Base-by-base conservation (phyloP, 2,888 invertebrate genomes). In the Silvanus unidentatus region DNA sequence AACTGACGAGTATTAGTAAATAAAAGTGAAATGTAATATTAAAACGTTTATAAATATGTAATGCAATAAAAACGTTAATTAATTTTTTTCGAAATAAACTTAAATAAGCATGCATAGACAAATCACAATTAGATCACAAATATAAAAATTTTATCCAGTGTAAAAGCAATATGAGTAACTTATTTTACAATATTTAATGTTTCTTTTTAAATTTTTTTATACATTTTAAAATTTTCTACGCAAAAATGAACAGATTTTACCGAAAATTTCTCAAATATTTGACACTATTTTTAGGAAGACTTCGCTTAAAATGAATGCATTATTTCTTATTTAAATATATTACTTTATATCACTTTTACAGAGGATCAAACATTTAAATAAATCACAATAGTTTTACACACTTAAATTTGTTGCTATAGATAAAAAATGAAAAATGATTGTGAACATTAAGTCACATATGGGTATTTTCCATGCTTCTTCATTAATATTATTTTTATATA, bases 371-470 rank as follows among this genome's bases (percentile, higher is more conserved):
- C 22, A 22, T 22, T 22, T 5, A 22, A 22, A 22, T 22, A 22
- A 22, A 22, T 22, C 22, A 22, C 22, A 22, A 22, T 22, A 22
- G 8, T 8, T 22, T 22, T 22, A 22, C 8, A 22, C 22, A 22
- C 22, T 22, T 37, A 12, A 6, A 35, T 37, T 15, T 15, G 13
- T 37, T 32, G 32, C 37, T 13, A n/a, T n/a, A 37, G 15, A 9
- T 16, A 9, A 45, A 16, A 52, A 50, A 43, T 42, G 32, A 53
- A 52, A n/a, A 49, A 53, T 60, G 58, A 59, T 60, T 60, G 59
- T 60, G 56, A 58, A 58, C 53, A 41, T 51, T 56, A 58, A 57
- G 57, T 59, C 59, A 59, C 58, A 54, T 57, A 47, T 42, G 56
- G 56, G 56, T 58, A 52, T 36, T 49, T 50, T 47, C 49, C 52